Conservation (phyloP, 2,888 invertebrate species). For the Mactromeris polynyma region DNA sequence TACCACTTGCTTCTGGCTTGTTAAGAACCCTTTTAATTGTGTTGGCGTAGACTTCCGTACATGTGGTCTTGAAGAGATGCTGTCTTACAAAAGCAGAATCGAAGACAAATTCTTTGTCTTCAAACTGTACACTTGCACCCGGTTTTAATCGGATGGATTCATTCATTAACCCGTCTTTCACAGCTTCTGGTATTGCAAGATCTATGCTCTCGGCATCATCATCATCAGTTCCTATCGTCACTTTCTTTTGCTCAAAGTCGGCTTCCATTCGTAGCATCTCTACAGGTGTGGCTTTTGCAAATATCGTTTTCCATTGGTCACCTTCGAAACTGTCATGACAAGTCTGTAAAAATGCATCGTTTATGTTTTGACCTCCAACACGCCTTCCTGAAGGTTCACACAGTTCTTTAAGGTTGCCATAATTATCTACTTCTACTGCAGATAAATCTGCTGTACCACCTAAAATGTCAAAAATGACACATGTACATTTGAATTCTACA, state of each 20-base stretch:
- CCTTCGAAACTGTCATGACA: conserved; percentile 52
- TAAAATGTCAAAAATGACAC: no score
- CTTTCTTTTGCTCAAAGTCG: conserved; percentile 62
- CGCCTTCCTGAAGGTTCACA: conserved; percentile 30
- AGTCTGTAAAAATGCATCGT: conserved; percentile 55
- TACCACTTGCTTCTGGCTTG: background rate
- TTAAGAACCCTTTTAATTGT: conserved; percentile 35
- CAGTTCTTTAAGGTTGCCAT: conserved; percentile 47
- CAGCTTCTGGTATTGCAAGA: conserved; percentile 30
- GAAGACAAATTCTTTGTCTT: conserved; percentile 36
- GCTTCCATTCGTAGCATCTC: conserved; percentile 53
- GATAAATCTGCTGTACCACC: conserved; percentile 61
- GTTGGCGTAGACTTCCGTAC: background rate
- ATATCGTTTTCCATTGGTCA: conserved; percentile 40
- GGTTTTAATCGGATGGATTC: conserved; percentile 35
- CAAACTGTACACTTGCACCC: background rate
- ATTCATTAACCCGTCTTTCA: conserved; percentile 19
- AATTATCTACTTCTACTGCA: conserved; percentile 50
- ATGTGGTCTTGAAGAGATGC: conserved; percentile 49
- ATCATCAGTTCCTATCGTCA: conserved; percentile 41
- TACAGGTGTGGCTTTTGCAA: conserved; percentile 17
- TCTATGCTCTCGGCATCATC: conserved; percentile 32
- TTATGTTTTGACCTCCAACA: conserved; percentile 57
- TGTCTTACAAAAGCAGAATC: conserved; percentile 38
- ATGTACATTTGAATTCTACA: no score